A percentile compares a stretch with the other conserved stretches of the same genome.
These are phyloP conservation scores for Mimumesa dahlbomi DNA, from an alignment of 2,888 invertebrate species.

Conservation along the genomic window DNA sequence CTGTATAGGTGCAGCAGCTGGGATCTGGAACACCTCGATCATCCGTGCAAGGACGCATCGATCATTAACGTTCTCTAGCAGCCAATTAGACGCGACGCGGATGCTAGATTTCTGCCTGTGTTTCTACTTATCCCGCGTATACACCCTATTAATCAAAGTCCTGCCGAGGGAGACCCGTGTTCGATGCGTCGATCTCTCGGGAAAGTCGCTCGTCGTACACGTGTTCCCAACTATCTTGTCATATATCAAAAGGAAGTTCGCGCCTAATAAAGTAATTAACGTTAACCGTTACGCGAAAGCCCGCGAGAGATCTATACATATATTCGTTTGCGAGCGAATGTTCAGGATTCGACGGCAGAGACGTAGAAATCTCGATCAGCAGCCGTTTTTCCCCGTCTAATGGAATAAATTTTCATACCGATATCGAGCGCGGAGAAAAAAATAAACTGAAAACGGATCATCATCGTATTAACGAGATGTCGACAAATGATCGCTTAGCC, in stretches of 20 bases:
- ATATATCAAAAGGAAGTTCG: no score
- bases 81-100: conserved; percentile 38
- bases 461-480: conserved; percentile 27
- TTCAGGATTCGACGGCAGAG: no score
- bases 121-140: conserved; percentile 18
- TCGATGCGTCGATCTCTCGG: background rate
- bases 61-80: conserved; percentile 65
- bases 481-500: conserved; percentile 11
- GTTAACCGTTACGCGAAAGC: no score
- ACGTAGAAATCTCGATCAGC: no score
- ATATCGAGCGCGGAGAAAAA: background rate
- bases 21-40: conserved; percentile 68
- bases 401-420: no score
- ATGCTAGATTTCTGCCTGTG: conserved; percentile 14
- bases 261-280: no score
- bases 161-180: conserved; percentile 1
- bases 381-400: no score
- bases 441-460: no score
- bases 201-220: background rate
- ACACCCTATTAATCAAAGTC: conserved; percentile 40
- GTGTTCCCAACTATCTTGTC: background rate
- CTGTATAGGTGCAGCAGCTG: conserved; percentile 56
- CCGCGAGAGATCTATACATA: no score
- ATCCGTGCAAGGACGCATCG: conserved; percentile 70
- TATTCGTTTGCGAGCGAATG: no score